Conservation (phyloP, 2,888 invertebrate species). For the Hypomecis punctinalis region DNA sequence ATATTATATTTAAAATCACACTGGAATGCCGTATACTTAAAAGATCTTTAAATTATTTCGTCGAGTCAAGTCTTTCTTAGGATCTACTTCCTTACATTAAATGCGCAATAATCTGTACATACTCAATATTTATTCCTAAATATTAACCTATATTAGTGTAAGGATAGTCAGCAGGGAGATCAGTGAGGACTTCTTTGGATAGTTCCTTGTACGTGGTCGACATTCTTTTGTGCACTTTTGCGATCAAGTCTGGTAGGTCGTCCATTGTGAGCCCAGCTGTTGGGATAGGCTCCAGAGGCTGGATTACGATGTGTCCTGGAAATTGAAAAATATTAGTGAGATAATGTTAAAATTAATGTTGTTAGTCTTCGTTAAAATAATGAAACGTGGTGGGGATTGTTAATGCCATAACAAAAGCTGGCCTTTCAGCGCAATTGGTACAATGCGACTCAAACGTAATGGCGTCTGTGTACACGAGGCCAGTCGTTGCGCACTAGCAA, state of each 20-base stretch:
- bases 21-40: no score
- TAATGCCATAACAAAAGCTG: no score
- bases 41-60: no score
- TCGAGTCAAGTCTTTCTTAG: neutral
- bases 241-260: constrained; percentile 76
- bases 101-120: neutral
- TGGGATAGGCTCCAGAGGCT: constrained; percentile 78
- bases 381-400: no score
- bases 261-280: constrained; percentile 73
- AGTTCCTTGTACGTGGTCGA: constrained; percentile 72
- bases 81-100: constrained; percentile 1
- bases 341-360: no score
- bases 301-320: constrained; percentile 82
- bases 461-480: no score
- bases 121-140: neutral
- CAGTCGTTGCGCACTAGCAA: no score
- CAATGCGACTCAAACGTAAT: no score
- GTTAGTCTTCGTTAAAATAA: no score
- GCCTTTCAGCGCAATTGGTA: no score
- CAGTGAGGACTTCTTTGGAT: constrained; percentile 71
- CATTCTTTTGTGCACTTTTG: constrained; percentile 74
- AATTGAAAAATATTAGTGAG: constrained; percentile 24
- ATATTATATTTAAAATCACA: no score
- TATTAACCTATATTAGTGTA: constrained; percentile 55
- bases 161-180: constrained; percentile 72